phyloP scores from a whole-genome alignment of 2,797 vertebrate genomes.

The Chiroxiphia lanceolata region DNA sequence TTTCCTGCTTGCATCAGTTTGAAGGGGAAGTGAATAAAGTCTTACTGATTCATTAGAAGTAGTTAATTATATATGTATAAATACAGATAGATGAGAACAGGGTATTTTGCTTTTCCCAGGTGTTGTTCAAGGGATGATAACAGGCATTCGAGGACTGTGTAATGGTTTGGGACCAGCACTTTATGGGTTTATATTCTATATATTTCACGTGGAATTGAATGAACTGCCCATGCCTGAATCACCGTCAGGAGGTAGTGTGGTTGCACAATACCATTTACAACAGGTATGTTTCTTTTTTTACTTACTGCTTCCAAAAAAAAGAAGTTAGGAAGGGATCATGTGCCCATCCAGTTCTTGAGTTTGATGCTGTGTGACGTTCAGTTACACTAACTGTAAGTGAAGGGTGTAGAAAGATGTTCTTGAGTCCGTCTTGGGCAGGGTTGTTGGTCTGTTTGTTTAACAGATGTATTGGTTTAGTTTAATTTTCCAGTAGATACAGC shows the following conservation, averaged over 20 bases:
- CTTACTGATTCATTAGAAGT: background rate
- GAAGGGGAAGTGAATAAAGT: background rate
- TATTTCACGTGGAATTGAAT: constrained; percentile 87
- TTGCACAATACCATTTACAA: constrained; percentile 74
- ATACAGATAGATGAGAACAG: rapidly evolving
- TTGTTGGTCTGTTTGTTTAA: background rate
- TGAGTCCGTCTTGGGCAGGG: background rate
- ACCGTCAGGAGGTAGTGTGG: constrained; percentile 57
- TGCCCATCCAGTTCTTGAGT: background rate
- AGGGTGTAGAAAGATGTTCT: background rate
- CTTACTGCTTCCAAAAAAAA: background rate
- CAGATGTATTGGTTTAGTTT: background rate
- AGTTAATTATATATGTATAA: background rate
- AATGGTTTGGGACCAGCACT: constrained; percentile 86
- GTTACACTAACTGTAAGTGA: background rate
- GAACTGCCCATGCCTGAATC: constrained; percentile 79
- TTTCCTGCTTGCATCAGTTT: background rate
- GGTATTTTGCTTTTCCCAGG: constrained; percentile 60
- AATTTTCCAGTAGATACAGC: background rate
- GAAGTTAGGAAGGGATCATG: background rate
- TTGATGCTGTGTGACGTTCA: background rate
- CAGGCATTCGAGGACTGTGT: constrained; percentile 86
- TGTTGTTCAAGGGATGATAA: constrained; percentile 90
- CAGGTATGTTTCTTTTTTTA: constrained; percentile 70
- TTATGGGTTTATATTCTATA: constrained; percentile 91